A percentile compares a stretch with the other conserved stretches of the same genome.
These are phyloP conservation scores for Hylomyscus alleni DNA, from an alignment of 2,797 vertebrate genomes.

Conservation along the genomic window DNA sequence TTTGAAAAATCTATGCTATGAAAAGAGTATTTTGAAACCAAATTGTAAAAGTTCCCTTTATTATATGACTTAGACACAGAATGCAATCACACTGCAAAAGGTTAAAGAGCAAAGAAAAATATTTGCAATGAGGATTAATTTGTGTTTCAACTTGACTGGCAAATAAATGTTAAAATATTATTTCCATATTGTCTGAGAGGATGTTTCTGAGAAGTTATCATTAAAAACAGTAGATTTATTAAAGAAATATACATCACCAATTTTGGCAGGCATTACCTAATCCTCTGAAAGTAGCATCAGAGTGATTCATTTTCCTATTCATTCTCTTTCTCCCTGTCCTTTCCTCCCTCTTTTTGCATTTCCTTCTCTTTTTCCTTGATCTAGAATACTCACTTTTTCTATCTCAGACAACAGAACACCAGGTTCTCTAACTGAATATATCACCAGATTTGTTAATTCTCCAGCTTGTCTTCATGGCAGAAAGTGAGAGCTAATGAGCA, in stretches of 20 bases:
- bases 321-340: too few relatives aligned
- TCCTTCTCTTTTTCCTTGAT: background rate
- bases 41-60: background rate
- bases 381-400: background rate
- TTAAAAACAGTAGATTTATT: background rate
- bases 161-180: background rate
- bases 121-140: background rate
- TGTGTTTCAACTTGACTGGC: background rate
- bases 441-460: background rate
- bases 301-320: background rate
- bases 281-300: background rate
- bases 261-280: background rate
- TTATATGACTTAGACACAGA: background rate
- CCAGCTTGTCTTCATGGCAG: too few relatives aligned
- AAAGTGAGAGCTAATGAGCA: background rate
- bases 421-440: background rate
- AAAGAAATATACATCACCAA: background rate
- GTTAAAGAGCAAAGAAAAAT: background rate
- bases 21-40: conserved; percentile 12
- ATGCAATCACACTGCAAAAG: background rate
- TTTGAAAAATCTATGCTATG: background rate
- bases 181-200: background rate
- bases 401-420: background rate
- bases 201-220: background rate
- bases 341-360: background rate